Percentiles rank a stretch among this genome's conserved stretches.
Evolutionary conservation across 1,140 invertebrate species (phyloP).

Genomic region (Aphelenchoides fujianensis): DNA sequence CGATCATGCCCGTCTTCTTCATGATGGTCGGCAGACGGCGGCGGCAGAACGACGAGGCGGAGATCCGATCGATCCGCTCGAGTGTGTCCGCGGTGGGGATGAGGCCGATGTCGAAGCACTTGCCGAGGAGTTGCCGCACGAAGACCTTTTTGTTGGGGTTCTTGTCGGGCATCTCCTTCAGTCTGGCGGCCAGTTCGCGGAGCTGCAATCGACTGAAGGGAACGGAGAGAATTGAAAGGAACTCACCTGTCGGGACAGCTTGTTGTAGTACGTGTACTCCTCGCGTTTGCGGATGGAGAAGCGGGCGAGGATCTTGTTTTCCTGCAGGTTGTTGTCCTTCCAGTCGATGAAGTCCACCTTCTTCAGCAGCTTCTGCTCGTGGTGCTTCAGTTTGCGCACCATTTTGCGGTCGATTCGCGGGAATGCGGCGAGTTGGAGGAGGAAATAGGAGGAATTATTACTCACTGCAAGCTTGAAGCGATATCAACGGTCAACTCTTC

Average conservation of each 20-base stretch:
- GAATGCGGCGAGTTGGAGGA: too few relatives aligned
- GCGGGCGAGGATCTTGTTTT: conserved; percentile 83
- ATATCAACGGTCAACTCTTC: too few relatives aligned
- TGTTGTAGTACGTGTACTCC: conserved; percentile 96
- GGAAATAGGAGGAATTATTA: too few relatives aligned
- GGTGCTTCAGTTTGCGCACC: conserved; percentile 94
- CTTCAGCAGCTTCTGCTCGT: conserved; percentile 93
- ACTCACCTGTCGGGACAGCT: conserved; percentile 73
- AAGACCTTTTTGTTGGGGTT: conserved; percentile 79
- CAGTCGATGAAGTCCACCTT: conserved; percentile 98
- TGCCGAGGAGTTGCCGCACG: conserved; percentile 80
- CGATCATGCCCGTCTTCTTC: conserved; percentile 49
- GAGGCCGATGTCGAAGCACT: conserved; percentile 83
- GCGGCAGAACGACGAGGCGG: conserved; percentile 84
- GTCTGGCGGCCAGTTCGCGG: conserved; percentile 80
- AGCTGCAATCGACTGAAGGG: conserved; percentile 64
- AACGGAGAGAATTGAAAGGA: background rate
- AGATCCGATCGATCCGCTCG: conserved; percentile 76
- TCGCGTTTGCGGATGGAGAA: conserved; percentile 88
- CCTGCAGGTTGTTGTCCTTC: conserved; percentile 92
- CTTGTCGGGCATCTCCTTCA: conserved; percentile 82
- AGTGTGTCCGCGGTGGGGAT: conserved; percentile 85
- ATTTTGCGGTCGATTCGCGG: too few relatives aligned
- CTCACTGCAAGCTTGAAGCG: too few relatives aligned
- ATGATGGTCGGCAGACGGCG: conserved; percentile 57